Evolutionary conservation across 2,888 invertebrate species (phyloP).

Genomic region (Cylindroiulus punctatus): DNA sequence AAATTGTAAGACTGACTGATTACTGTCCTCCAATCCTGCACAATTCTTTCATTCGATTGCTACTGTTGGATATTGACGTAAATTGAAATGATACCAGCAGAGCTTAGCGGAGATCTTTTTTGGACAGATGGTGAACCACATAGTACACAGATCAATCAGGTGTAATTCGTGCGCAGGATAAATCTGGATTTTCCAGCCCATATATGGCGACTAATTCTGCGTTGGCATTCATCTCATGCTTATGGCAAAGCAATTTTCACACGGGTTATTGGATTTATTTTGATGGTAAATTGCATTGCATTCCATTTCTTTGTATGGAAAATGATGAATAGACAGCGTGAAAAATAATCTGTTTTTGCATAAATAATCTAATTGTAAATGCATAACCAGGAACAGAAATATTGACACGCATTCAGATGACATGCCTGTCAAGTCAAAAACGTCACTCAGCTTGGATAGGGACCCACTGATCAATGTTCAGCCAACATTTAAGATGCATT

Average conservation of each 20-base stretch:
- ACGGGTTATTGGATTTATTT: neutral
- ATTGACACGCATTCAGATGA: no score
- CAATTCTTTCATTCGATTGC: constrained; percentile 19
- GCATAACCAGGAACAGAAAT: no score
- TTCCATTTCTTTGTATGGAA: no score
- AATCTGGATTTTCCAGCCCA: neutral
- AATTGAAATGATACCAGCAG: neutral
- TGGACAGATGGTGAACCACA: constrained; percentile 1
- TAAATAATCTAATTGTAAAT: no score
- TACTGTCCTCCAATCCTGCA: constrained; percentile 14
- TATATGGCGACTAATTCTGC: neutral
- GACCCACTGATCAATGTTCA: no score
- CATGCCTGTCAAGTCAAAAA: no score
- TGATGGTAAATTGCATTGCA: no score
- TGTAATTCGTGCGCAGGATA: neutral
- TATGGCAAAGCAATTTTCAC: neutral
- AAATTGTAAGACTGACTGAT: constrained; percentile 32
- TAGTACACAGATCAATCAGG: constrained; percentile 14
- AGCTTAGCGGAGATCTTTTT: neutral
- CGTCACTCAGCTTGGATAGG: no score
- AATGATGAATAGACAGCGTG: no score
- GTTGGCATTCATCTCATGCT: neutral
- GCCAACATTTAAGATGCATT: no score
- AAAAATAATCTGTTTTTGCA: no score
- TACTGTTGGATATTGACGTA: neutral